Evolutionary conservation across 2,888 invertebrate species (phyloP), one percentile per base, ranked within the genome.

Genomic region (Meteorus colon): DNA sequence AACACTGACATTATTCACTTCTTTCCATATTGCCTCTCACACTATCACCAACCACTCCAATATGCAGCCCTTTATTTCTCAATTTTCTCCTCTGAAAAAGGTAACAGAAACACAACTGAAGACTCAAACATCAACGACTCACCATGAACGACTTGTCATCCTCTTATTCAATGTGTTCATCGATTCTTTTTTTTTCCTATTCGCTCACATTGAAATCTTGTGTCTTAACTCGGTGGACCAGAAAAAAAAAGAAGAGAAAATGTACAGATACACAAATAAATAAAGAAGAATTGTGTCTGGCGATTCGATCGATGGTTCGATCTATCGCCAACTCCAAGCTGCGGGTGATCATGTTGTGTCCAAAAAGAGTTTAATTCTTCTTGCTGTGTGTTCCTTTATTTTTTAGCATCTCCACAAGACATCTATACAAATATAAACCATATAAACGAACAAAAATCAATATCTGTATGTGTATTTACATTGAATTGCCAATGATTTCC

Each of bases 1-100:
- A 81, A 84, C 84, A 79, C 83, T 81, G 82, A 79, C 81, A 78
- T 81, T 83, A 80, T 79, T 51, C 41, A 55, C n/a, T 55, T 75
- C 78, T 68, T 45, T 27, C 45, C 67, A 48, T 51, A 48, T 51
- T 29, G 29, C 29, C 31, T 2, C 31, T 48, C 69, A 31, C n/a
- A 29, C 31, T 65, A 24, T 65, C n/a, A 24, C 37, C 65, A 34
- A 29, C 12, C 65, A 65, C 19, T 34, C 34, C 10, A n/a, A 65
- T 34, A 31, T 29, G 45, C 71, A 59, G 37, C 66, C 69, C 71
- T 76, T 76, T 76, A 76, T 72, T 76, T 76, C 75, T 76, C 72
- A 76, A 76, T 76, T 76, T 75, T 75, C 75, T 63, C 59, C 14
- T 59, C 41, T 27, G 24, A n/a, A 65, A 65, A 31, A 65, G n/a